Base-by-base conservation (phyloP, 2,888 invertebrate genomes). In the Blastobasis lacticolella region DNA sequence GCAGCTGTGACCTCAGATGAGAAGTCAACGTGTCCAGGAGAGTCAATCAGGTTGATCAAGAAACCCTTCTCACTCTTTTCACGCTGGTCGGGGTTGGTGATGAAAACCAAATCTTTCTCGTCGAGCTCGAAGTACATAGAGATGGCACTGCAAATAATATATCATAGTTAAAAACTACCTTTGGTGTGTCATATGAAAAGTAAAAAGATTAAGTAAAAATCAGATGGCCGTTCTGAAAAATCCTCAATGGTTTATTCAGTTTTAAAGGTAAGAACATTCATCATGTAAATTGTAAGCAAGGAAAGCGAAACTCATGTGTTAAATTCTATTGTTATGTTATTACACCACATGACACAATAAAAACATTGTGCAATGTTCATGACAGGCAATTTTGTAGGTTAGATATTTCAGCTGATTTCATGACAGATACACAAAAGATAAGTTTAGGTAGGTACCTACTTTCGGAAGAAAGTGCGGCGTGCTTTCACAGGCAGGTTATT, bases 11-110 rank as follows among this genome's bases (percentile, higher is more conserved):
- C 99, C 90, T 99, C 99, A 62, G 97, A 98, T 4, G 99, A 99
- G 91, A 99, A 99, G 89, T 99, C 99, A 76, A 99, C 99, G 94
- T 99, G 99, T 63, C 99, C 99, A 65, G 99, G 99, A 23, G 99
- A 99, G 89, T 99, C 99, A 70, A 99, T 99, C 88, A 99, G 90
- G 88, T 99, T 99, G 90, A 99, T 99, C 88, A 99, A 94, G 92
- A 99, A 99, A 89, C 98, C 98, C 85, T 94, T 95, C 66, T 94
- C 93, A 40, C 90, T 93, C 90, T 95, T 95, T 74, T 98, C 97
- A 74, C 96, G 93, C 86, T 97, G 97, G 85, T 96, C 96, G 45
- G 92, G 90, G 72, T 94, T 94, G 65, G 94, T 96, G 80, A 99
- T 97, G 91, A 98, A 97, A 10, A 93, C 91, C 78, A 96, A 90